These are phyloP conservation scores for Barnardius zonarius DNA, from an alignment of 2,113 vertebrate species.

Conservation along the genomic window DNA sequence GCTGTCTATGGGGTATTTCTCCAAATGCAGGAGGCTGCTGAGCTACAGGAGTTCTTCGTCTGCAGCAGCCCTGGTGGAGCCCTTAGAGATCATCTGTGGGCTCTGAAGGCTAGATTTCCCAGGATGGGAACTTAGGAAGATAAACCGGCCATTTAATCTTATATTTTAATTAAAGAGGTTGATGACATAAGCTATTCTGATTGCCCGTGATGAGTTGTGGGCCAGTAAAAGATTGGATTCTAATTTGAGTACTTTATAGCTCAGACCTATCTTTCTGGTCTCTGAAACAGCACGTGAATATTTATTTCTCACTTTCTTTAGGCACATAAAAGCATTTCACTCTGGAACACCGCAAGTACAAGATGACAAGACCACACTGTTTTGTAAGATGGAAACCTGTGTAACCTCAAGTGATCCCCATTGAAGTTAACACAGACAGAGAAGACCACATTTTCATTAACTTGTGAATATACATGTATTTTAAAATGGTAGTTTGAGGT, in stretches of 20 bases:
- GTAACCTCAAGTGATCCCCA: not conserved
- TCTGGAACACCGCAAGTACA: not conserved
- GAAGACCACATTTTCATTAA: conserved; percentile 27
- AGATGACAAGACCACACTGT: not conserved
- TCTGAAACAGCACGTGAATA: accelerated
- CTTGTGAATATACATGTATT: not conserved
- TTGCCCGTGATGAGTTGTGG: not conserved
- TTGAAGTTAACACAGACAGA: not conserved
- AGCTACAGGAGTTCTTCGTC: not conserved
- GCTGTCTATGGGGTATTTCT: not conserved
- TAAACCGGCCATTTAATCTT: not conserved
- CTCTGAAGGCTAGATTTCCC: not conserved
- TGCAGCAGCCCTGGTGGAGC: not conserved
- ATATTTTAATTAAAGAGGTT: conserved; percentile 2
- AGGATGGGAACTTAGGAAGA: not conserved
- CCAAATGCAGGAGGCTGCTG: not conserved
- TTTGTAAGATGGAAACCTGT: conserved; percentile 2
- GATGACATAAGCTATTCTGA: not conserved
- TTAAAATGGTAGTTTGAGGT: not conserved
- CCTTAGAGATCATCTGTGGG: not conserved
- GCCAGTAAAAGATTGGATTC: not conserved
- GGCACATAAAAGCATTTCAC: not conserved
- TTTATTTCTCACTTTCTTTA: not conserved
- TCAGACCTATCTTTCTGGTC: not conserved
- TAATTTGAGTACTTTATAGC: not conserved